These are phyloP conservation scores for Esox masquinongy DNA, from an alignment of 2,797 vertebrate genomes.

Conservation along the genomic window DNA sequence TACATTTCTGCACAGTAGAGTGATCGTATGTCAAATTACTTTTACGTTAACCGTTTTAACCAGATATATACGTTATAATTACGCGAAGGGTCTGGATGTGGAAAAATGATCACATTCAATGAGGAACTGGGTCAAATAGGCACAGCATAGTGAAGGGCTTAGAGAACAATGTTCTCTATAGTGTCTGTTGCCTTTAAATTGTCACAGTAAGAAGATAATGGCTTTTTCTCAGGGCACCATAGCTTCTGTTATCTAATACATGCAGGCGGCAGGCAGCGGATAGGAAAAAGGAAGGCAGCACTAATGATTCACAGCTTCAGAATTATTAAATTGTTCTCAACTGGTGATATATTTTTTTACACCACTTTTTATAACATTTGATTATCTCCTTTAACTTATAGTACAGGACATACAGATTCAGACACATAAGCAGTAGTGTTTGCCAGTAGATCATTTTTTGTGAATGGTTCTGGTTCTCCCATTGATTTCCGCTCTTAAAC, in stretches of 20 bases:
- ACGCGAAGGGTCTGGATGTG: no score
- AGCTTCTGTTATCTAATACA: conserved; percentile 40
- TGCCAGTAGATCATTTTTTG: not conserved
- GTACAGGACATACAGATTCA: not conserved
- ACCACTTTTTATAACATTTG: not conserved
- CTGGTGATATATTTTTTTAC: not conserved
- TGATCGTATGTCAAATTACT: no score
- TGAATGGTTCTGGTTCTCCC: not conserved
- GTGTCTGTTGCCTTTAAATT: conserved; percentile 36
- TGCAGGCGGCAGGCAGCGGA: conserved; percentile 28
- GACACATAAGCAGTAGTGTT: not conserved
- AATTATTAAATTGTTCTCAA: not conserved
- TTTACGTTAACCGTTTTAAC: no score
- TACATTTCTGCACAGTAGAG: no score
- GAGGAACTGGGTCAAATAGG: no score
- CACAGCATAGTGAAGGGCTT: not conserved
- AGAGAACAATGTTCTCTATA: conserved; percentile 68
- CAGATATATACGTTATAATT: no score
- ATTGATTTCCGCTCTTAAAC: not conserved
- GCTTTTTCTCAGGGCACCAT: conserved; percentile 17
- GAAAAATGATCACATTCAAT: no score
- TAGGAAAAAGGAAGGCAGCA: no score
- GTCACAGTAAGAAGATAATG: not conserved
- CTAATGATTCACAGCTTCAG: not conserved
- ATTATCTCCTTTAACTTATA: not conserved